Base-by-base conservation (phyloP, 2,888 invertebrate species). In the Zaprionus lineosus region DNA sequence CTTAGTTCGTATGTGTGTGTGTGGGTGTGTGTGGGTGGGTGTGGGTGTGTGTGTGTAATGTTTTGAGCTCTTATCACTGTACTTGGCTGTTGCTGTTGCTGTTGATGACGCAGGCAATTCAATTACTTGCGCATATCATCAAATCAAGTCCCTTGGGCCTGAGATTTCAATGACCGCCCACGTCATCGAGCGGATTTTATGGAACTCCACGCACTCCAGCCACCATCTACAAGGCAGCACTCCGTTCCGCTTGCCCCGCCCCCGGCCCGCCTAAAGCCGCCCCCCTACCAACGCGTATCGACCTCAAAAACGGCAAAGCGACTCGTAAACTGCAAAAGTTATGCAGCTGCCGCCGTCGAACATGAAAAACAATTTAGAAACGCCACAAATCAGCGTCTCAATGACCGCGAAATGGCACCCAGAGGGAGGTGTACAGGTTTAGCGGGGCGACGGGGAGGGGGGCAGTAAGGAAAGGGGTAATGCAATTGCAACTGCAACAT, bases 351-450 rank as follows among this genome's bases (percentile, higher is more conserved):
- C 55, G 83, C 74, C 58, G 55, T 58, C 81, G 74, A 82, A 79
- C 84, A 81, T 75, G 83, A 84, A 73, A 81, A 81, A 73, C 81
- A 81, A 84, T 84, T 81, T 81, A 73, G 79, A 72, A 79, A 81
- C 59, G 79, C 85, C 61, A 84, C 85, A 81, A 81, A 81, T 84
- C 81, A 84, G 79, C 70, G 65, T 67, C 83, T 79, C 84, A 84
- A 77, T 82, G 82, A 77, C 77, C 74, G 74, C 76, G 62, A 72
- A 72, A 43, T 41, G 31, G 50, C 21, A 44, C 3, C 24, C 31
- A 63, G 53, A 11, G 33, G 51, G 43, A 59, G 66, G 40, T 47
- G 64, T n/a, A n/a, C 59, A 69, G 52, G 33, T 5, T 21, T 7
- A 18, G 15, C 59, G 60, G 55, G 51, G 47, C 3, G 12, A 15